Base-by-base conservation (phyloP, 1,140 invertebrate species). In the Whitmania pigra region DNA sequence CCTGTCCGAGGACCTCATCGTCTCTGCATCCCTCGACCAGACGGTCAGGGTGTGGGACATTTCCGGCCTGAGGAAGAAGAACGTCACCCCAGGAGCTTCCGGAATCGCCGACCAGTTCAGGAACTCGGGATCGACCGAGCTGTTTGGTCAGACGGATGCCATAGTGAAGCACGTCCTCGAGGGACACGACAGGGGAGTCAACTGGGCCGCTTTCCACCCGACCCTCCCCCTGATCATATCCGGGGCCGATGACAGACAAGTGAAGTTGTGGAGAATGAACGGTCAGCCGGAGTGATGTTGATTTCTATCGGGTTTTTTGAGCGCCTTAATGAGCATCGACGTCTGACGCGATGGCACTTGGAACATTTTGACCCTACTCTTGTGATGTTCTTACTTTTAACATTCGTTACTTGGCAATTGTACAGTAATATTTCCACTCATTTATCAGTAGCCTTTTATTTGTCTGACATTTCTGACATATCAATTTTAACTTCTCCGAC, bases 11-110 rank as follows among this genome's bases (percentile, higher is more conserved):
- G 96, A 99, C 84, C 86, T 99, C 49, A 89, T 99, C 27, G 94
- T 98, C 0, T 98, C 94, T 0, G 94, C 95, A 1, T 98, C 94
- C 0, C 84, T 99, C 20, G 97, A 99, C 85, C 94, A 97, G 80
- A 97, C 95, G 20, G 93, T 99, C 3, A 86, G 97, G 66, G 93
- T 99, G 18, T 99, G 97, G 97, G 97, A 99, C 80, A 97, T 99
- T 78, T 96, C 94, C 22, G 90, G 91, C 5, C 82, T 99, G 72
- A 85, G 95, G 22, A 99, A 99, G 82, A 99, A 99, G 83, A 97
- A 94, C 84, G 93, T 97, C 3, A 90, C 94, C 0, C 95, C 95
- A 0, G 93, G 94, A 2, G 90, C 92, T 0, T 88, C 88, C 13
- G 92, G 91, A 1, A 81, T 96, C 5, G 91, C 95, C 74, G 92